Base-by-base conservation (phyloP, 1,140 invertebrate genomes). In the Drosophila orosa region DNA sequence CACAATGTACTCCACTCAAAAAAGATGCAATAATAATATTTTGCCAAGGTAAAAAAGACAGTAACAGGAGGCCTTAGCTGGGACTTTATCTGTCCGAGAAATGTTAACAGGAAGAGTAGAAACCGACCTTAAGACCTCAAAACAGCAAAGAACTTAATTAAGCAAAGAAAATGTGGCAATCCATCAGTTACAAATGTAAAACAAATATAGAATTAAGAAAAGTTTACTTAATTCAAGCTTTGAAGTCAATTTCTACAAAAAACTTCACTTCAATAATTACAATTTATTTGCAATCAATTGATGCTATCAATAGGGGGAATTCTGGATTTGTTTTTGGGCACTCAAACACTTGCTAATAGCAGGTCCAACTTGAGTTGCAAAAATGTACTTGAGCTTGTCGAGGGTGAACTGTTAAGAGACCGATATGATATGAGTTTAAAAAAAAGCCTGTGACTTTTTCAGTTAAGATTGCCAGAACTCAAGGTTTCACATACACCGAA, bases 391-490 rank as follows among this genome's bases (percentile, higher is more conserved):
- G n/a, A 54, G 35, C 17, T 45, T 67, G 47, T 66, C 39, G 39
- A 76, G 63, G 31, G 74, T 37, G 31, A 39, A 45, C n/a, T 15
- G 5, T 55, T 66, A 56, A 19, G 48, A 67, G 15, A 54, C 62
- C 52, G 45, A 75, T 66, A 75, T 55, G 60, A 66, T 54, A 66
- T 39, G 29, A 24, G 22, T 33, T 44, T 15, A 50, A 57, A 24
- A 44, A 7, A 22, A 8, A 44, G 25, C 62, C 39, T 9, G 42
- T 37, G 58, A 47, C 39, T 27, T 48, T 67, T 55, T 62, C 33
- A 63, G 63, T 39, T 39, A 39, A 58, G 67, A 57, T 71, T 71
- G 67, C 27, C 17, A 37, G 48, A 69, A 47, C 40, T 45, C 40
- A 69, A 71, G 63, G 65, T 57, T 45, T 19, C 3, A 8, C 27